Base-by-base conservation (phyloP, 2,797 vertebrate species). In the Myotis myotis region DNA sequence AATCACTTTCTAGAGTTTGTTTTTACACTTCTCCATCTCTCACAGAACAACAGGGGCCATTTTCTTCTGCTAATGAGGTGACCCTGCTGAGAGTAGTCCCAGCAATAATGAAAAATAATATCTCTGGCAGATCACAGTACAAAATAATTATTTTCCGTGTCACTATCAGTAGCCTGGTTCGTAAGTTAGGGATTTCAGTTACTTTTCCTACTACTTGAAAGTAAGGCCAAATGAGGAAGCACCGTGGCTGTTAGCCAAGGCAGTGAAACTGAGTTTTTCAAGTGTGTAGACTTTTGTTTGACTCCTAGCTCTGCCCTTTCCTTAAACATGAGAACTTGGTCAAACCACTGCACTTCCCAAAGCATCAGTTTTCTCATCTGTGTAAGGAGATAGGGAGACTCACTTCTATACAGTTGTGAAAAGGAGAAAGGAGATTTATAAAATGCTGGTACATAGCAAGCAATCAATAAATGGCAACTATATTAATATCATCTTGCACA, bases 91-190 rank as follows among this genome's bases (percentile, higher is more conserved):
- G 97, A 98, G 94, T 79, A 94, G 93, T 85, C 96, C 93, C 91
- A 74, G 93, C 95, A 96, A 96, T 97, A 97, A 97, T 82, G 81
- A 98, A 97, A 97, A 98, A 97, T 93, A 84, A 95, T 87, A 96
- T 97, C 72, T 78, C 53, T 70, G 3, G 70, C 38, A 80, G 96
- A 96, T 95, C 82, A 82, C 74, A 79, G 72, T 57, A 44, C 96
- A 97, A 93, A 96, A 93, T 87, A 95, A 94, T 76, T 81, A 70
- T 80, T 88, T 94, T 92, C 47, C 17, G 25, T 33, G 33, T 80
- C 82, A 11, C 41, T 88, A 51, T 84, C 53, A 57, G 90, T 66
- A 88, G 23, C 13, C 53, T 57, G 38, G 25, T 79, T 87, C n/a
- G 17, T 81, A 83, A 96, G 33, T 60, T 51, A 91, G 70, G n/a